Base-by-base conservation (phyloP, 2,888 invertebrate species). In the Aporophyla lueneburgensis region DNA sequence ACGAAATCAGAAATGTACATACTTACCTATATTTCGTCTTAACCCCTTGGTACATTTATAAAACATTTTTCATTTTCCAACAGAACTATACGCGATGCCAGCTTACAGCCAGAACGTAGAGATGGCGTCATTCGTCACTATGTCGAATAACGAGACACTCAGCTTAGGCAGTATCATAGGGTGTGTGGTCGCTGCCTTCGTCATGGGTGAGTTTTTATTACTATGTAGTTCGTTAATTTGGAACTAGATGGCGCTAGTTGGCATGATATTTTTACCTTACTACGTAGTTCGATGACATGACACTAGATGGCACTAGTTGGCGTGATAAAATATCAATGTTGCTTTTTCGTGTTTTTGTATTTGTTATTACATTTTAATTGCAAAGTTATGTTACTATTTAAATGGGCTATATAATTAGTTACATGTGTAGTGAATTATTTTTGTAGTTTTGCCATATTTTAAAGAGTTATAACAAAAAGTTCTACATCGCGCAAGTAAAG, bases 41-140 rank as follows among this genome's bases (percentile, higher is more conserved):
- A 43, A 1, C 24, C 1, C 16, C 5, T 5, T 27, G 0, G 5
- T 24, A 40, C 2, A 16, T 33, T 46, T 46, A 16, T 16, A 40
- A 12, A 54, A 53, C 14, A 58, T 16, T 40, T 33, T 9, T 2
- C 27, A 14, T 62, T 76, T 75, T 83, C 73, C 68, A 79, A 43
- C 91, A 96, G 96, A 96, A 83, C 76, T 96, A 12, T 91, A 95
- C 84, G 96, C 96, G 19, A 93, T 96, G 94, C 96, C 96, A 33
- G 96, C 96, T 2, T 96, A 96, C 90, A 95, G 93, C 46, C 94
- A 95, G 70, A 95, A 93, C 78, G 94, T 96, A 65, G 96, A 96
- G 85, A 95, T 95, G 95, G 96, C 96, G 0, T 96, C 96, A 0
- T 96, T 96, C 82, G 95, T 96, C 24, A 95, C 94, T 0, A 90